Evolutionary conservation across 2,888 invertebrate species (phyloP).

Genomic region (Bombylius discolor): DNA sequence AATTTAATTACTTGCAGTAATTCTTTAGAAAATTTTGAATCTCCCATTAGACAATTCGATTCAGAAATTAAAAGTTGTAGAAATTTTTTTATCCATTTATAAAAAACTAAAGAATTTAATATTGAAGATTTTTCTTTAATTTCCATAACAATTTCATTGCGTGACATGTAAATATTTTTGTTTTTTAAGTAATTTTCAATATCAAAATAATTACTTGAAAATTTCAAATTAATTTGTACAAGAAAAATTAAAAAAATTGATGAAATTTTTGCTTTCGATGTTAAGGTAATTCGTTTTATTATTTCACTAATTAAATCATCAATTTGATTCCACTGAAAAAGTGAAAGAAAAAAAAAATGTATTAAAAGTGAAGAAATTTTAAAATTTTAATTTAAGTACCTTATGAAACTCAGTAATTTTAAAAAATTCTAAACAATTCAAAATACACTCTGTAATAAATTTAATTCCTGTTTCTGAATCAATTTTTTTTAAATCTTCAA

Average conservation of each 20-base stretch:
- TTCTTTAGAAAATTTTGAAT: not conserved
- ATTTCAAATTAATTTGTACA: not conserved
- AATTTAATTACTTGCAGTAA: not conserved
- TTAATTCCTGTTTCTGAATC: constrained; percentile 19
- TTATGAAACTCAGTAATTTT: constrained; percentile 1
- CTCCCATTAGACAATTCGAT: constrained; percentile 25
- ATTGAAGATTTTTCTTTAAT: not conserved
- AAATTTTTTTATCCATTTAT: constrained; percentile 30
- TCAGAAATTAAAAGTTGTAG: constrained; percentile 26
- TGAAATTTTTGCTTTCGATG: constrained; percentile 19
- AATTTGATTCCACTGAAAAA: constrained; percentile 27
- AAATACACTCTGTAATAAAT: constrained; percentile 27
- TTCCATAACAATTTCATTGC: not conserved
- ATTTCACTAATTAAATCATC: constrained; percentile 30
- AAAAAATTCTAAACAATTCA: constrained; percentile 22
- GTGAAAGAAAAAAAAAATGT: not conserved
- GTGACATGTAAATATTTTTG: too few species aligned
- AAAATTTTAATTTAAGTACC: not conserved
- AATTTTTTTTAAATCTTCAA: constrained; percentile 22
- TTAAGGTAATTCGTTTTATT: constrained; percentile 23
- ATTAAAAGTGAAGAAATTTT: not conserved
- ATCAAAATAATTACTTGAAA: not conserved
- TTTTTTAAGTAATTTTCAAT: not conserved
- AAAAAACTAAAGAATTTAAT: constrained; percentile 14
- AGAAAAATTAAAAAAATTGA: constrained; percentile 19